Base-by-base conservation (phyloP, 2,113 vertebrate genomes). In the Myrmecobius fasciatus region DNA sequence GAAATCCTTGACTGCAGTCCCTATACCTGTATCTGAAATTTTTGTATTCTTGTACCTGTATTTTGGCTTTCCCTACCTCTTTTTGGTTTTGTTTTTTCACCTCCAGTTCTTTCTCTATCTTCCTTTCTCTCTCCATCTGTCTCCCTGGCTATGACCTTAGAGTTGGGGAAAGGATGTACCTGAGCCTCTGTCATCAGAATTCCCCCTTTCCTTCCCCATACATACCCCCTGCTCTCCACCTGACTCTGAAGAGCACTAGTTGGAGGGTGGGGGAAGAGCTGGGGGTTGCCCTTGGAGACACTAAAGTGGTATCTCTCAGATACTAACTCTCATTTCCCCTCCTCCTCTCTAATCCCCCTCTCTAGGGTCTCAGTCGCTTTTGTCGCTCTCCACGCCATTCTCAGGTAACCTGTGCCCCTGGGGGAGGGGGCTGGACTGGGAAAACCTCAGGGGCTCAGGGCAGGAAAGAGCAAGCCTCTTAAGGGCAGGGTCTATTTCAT, bases 281-380 rank as follows among this genome's bases (percentile, higher is more conserved):
- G n/a, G 36, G 60, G n/a, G 60, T n/a, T 75, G 60, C 6, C n/a
- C 36, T 83, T 43, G 67, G 43, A 22, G 67, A 83, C 8, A 83
- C 67, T 36, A 83, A 83, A 20, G n/a, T 22, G 20, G 36, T 20
- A 43, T 83, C 17, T 43, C n/a, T 83, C 67, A 83, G 67, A 83
- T 24, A 43, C 67, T 83, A n/a, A 83, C 67, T 83, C 67, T 8
- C 20, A 20, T 83, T 28, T 28, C 26, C 9, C 54, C 54, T 7
- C 17, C 3, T 1, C 67, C n/a, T 1, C 67, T 36, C 91, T 49
- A 95, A 96, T 60, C 25, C 22, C 52, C 96, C 89, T 96, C 91
- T 67, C 2, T 97, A 99, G 99, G 99, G 99, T 95, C 98, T 98
- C 93, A 98, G 98, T 92, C 98, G 98, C 95, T 99, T 98, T 95